Conservation (phyloP, 2,797 vertebrate species). For the Halcyon smyrnensis region DNA sequence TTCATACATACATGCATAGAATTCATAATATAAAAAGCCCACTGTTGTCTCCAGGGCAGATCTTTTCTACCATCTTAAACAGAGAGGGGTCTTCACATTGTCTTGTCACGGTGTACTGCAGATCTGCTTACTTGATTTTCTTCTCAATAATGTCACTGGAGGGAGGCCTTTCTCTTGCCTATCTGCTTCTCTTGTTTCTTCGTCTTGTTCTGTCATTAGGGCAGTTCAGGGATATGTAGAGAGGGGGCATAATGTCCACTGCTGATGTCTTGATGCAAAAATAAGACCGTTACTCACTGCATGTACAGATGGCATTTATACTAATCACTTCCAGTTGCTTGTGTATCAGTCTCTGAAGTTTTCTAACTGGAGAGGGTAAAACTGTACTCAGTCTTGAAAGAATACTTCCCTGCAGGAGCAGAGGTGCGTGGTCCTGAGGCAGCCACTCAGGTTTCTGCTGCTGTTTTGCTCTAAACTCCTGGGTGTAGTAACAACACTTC, state of each 20-base stretch:
- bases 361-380: not conserved
- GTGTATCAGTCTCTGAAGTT: not conserved
- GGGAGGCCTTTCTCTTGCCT: conserved; percentile 52
- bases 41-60: not conserved
- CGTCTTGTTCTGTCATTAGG: not conserved
- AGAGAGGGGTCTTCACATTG: not conserved
- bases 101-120: not conserved
- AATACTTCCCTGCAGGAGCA: not conserved
- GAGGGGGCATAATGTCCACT: not conserved
- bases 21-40: not conserved
- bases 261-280: not conserved
- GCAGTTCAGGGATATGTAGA: not conserved
- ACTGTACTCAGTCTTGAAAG: not conserved
- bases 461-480: not conserved
- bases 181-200: not conserved
- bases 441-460: not conserved
- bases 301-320: not conserved
- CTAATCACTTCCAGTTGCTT: conserved; percentile 16
- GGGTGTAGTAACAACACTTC: not conserved
- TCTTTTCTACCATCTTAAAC: not conserved
- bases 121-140: not conserved
- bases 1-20: not conserved
- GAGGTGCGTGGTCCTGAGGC: not conserved
- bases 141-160: conserved; percentile 32
- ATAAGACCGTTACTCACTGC: not conserved